Evolutionary conservation across 1,140 invertebrate species (phyloP), one percentile per base, ranked within the genome.

Genomic region (Acromyrmex heyeri): DNA sequence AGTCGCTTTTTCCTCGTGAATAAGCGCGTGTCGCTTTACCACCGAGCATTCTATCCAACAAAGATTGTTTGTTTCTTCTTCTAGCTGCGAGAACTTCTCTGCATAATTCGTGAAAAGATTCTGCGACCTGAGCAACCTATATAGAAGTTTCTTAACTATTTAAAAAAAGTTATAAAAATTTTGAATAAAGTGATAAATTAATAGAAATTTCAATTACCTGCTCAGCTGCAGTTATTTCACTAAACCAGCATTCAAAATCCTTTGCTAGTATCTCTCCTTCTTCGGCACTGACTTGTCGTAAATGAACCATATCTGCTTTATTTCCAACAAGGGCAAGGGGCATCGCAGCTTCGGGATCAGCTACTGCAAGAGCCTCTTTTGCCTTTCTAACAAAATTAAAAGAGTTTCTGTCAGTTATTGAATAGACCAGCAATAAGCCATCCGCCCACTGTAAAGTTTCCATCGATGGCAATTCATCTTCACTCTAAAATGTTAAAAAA

Each of bases 271-370:
- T 98, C 94, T 98, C 98, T 24, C 98, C 98, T 95, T 99, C 98
- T 89, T 98, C 98, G 8, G 96, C 96, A 90, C 97, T 98, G 76
- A 99, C 98, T 96, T 99, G 98, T 90, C 98, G 95, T 69, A 99
- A 95, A 94, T 99, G 98, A 48, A 99, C 97, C 97, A 99, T 98
- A 92, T 99, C 98, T 8, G 97, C 97, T 95, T 99, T 99, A 93
- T 99, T 99, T 21, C 97, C 98, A 21, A 98, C 97, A 3, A 99
- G 95, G 6, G 97, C 96, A 7, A 98, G 96, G 2, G 98, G 98
- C 87, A 96, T 97, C 87, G 97, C 96, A 10, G 96, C 96, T 91
- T 97, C 95, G 10, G 94, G 94, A 90, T 94, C 93, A 53, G 92
- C 93, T 67, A 97, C 96, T n/a, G 97, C 91, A 93, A 97, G 95